A percentile compares a stretch with the other conserved stretches of the same genome.
These are phyloP conservation scores for Apis florea DNA, from an alignment of 1,140 invertebrate genomes.

Conservation along the genomic window DNA sequence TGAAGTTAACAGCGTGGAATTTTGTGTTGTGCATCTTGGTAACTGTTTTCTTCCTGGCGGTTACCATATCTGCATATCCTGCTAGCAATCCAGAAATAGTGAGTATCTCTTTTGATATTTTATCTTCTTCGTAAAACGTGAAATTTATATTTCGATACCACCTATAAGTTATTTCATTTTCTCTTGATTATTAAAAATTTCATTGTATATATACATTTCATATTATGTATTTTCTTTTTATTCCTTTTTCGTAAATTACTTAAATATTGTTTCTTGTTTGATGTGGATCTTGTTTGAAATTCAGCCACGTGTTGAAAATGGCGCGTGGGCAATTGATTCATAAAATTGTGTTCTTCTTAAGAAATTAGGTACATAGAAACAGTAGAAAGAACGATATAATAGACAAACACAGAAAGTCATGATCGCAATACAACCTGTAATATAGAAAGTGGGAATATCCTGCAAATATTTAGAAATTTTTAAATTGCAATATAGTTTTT, in stretches of 20 bases:
- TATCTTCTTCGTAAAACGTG: background rate
- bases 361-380: constrained; percentile 14
- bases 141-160: background rate
- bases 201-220: background rate
- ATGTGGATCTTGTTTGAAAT: background rate
- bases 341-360: background rate
- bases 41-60: constrained; percentile 56
- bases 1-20: constrained; percentile 71
- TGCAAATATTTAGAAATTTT: background rate
- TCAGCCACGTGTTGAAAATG: constrained; percentile 11
- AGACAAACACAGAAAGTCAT: constrained; percentile 9
- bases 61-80: constrained; percentile 64
- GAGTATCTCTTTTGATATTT: constrained; percentile 54
- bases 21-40: constrained; percentile 64
- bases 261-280: background rate
- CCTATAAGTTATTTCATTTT: background rate
- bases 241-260: background rate
- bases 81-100: constrained; percentile 75
- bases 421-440: constrained; percentile 6
- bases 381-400: background rate
- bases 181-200: background rate
- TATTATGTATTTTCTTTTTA: background rate
- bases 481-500: no score
- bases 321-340: constrained; percentile 30
- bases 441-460: background rate